phyloP scores from a whole-genome alignment of 2,888 invertebrate species.

The Cremastinae sp. region DNA sequence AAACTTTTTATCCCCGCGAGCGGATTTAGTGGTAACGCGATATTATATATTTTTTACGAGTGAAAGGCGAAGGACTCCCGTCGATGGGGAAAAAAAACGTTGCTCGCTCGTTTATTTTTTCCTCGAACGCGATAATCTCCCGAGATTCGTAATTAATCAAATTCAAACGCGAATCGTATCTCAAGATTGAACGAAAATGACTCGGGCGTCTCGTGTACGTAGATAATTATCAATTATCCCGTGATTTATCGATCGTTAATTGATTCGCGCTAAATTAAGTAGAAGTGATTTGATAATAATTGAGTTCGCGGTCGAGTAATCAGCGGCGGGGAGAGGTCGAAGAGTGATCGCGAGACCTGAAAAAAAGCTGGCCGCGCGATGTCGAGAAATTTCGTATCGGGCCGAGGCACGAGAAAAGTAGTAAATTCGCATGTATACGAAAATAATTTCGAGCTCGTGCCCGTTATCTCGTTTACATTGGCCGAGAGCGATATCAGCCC shows the following conservation, averaged over 20 bases:
- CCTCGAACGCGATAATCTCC: background rate
- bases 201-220: background rate
- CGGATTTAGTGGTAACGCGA: too few relatives aligned
- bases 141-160: slow-evolving; percentile 6
- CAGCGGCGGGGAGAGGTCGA: background rate
- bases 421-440: slow-evolving; percentile 15
- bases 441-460: slow-evolving; percentile 26
- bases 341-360: background rate
- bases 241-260: background rate
- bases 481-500: slow-evolving; percentile 36
- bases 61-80: slow-evolving; percentile 1
- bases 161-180: background rate
- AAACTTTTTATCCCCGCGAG: too few relatives aligned
- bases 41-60: too few relatives aligned
- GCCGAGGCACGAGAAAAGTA: too few relatives aligned
- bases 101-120: background rate
- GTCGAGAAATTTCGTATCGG: too few relatives aligned
- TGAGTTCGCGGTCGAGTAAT: too few relatives aligned
- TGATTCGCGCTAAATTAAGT: background rate
- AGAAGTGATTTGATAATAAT: background rate
- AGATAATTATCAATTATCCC: slow-evolving; percentile 19
- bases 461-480: slow-evolving; percentile 56
- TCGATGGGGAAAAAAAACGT: background rate
- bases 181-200: slow-evolving; percentile 1
- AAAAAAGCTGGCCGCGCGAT: too few relatives aligned